These are phyloP conservation scores for Tachysurus vachellii DNA, from an alignment of 2,113 vertebrate genomes.

Conservation along the genomic window DNA sequence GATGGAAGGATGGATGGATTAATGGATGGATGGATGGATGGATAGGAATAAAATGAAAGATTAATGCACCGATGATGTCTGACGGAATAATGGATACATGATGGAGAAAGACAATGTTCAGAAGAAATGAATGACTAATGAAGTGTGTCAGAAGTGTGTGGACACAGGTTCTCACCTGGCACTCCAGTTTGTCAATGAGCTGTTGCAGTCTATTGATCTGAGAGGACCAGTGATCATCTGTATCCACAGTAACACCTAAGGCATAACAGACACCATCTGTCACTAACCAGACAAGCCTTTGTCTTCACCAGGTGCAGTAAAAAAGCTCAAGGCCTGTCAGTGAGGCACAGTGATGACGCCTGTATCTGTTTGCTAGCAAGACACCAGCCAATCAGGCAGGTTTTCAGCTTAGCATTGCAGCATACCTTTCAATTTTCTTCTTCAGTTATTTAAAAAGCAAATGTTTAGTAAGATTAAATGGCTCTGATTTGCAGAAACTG, in stretches of 20 bases:
- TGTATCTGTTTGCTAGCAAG: neutral
- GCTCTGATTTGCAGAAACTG: neutral
- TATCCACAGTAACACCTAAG: slow-evolving; percentile 77
- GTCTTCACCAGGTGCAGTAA: neutral
- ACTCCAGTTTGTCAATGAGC: slow-evolving; percentile 91
- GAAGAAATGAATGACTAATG: neutral
- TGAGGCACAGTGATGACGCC: slow-evolving; percentile 5
- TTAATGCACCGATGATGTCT: neutral
- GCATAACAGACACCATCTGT: slow-evolving; percentile 44
- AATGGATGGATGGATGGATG: neutral
- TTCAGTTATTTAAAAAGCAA: neutral
- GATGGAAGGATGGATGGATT: neutral
- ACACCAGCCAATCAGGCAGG: neutral
- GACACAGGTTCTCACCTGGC: slow-evolving; percentile 76
- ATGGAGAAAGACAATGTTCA: neutral
- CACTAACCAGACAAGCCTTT: neutral
- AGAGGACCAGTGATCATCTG: slow-evolving; percentile 84
- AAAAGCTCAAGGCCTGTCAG: slow-evolving; percentile 11
- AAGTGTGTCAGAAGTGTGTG: neutral
- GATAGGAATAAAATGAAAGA: neutral
- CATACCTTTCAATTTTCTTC: neutral
- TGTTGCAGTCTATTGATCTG: slow-evolving; percentile 91
- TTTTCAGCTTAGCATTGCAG: neutral
- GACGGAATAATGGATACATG: neutral
- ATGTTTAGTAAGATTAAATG: neutral